Evolutionary conservation across 1,140 invertebrate genomes (phyloP), one percentile per base, ranked within the genome.

Genomic region (Drosophila arizonae): DNA sequence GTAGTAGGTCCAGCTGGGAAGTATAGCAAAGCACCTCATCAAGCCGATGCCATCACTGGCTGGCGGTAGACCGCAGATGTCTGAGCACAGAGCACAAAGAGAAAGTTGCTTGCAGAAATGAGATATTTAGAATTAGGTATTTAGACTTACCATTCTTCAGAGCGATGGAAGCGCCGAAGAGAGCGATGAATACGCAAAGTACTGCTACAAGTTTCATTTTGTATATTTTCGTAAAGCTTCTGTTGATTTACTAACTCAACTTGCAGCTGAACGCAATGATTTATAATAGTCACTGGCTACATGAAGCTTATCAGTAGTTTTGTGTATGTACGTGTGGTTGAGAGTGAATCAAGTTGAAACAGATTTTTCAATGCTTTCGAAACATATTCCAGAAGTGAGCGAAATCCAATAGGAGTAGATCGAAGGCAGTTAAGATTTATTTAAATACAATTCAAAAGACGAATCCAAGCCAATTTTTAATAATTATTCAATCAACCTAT

Each of bases 1-100:
- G 21, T 8, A 24, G 15, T 13, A 41, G 17, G 6, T 41, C 28
- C 3, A 51, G 21, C 93, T 94, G 6, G 95, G 95, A 0, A 65
- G 6, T 0, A 21, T 74, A 2, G 56, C 80, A 11, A 61, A 24
- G 28, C 84, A 88, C 61, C 69, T 82, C 10, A 84, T 69, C n/a
- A 82, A 2, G 8, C 82, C 79, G 56, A 82, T 88, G 11, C 84
- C 84, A 41, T 88, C 79, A 11, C 0, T 24, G 1, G 10, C 56
- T 15, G 73, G 4, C 0, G 66, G 72, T 10, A 57, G 46, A 8
- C 54, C 73, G 50, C 84, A 87, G n/a, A 60, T 15, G 4, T 56
- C 84, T 87, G 30, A 26, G 4, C 3, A 43, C 28, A 4, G 24
- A 66, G 10, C 2, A 24, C 21, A 24, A 24, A 24, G 9, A 39